Base-by-base conservation (phyloP, 2,888 invertebrate species). In the Leucophora obtusa region DNA sequence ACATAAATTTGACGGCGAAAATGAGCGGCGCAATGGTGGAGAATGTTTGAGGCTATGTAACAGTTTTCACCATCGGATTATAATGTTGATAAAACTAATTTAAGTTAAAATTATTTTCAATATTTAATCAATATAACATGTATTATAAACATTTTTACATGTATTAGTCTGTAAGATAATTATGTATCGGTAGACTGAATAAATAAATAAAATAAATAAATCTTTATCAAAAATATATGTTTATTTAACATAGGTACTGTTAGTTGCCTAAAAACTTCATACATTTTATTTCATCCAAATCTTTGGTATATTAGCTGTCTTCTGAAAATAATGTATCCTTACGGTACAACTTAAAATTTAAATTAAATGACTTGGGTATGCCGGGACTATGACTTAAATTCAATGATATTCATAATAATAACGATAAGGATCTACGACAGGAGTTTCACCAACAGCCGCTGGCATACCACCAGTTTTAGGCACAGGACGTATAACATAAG, bases 401-500 rank as follows among this genome's bases (percentile, higher is more conserved):
- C 86, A 88, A 73, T 89, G 89, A 82, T 90, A 90, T 81, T 92
- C 92, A 84, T 92, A 92, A 87, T 92, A 92, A 88, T 92, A 92
- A 85, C 91, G 92, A 89, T 93, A 93, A 76, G 93, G 93, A 89
- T 93, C 93, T 87, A 91, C 90, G 84, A 91, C 89, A 21, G 88
- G 70, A 33, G 81, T 70, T 66, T 81, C 84, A 51, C 86, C 86
- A 9, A 85, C 85, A 43, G 85, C 91, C 18, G 85, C 86, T 18
- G 85, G 79, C 1, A 84, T 66, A 21, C 82, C 82, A 62, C 78
- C 86, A 84, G 90, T 87, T 87, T 92, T 92, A 82, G 86, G 82
- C 35, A 92, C 91, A 85, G 93, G 93, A 87, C 93, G 91, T 89
- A 93, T 92, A 88, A 93, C 92, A 89, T 92, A 93, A 77, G 92